Conservation (phyloP, 2,888 invertebrate species). For the Agrotis clavis region DNA sequence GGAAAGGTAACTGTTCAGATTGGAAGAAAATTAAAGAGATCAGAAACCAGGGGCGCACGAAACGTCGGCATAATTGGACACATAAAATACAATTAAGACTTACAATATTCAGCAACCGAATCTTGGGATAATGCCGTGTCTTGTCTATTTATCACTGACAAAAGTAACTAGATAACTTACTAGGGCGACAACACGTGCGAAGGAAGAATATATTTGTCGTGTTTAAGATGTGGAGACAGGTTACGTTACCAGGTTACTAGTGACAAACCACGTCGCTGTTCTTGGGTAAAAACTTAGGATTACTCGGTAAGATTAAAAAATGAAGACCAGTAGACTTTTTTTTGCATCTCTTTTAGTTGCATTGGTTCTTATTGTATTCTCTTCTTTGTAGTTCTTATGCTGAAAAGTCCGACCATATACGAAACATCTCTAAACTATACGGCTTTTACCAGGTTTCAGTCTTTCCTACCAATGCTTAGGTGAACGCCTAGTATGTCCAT, state of each 20-base stretch:
- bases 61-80: slow-evolving; percentile 68
- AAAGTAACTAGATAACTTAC: slow-evolving; percentile 78
- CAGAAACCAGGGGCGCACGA: slow-evolving; percentile 39
- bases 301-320: neutral
- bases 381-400: too few species aligned
- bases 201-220: slow-evolving; percentile 72
- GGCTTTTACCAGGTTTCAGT: too few species aligned
- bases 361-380: neutral
- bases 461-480: too few species aligned
- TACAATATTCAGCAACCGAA: slow-evolving; percentile 71
- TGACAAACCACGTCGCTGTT: slow-evolving; percentile 14
- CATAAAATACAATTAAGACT: slow-evolving; percentile 71
- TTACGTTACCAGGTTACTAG: slow-evolving; percentile 61
- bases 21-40: slow-evolving; percentile 60
- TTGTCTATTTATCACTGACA: slow-evolving; percentile 77
- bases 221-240: slow-evolving; percentile 68
- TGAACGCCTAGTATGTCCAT: neutral
- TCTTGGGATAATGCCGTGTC: slow-evolving; percentile 72
- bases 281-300: neutral
- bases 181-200: slow-evolving; percentile 69
- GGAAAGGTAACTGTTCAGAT: slow-evolving; percentile 51
- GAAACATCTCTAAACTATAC: too few species aligned
- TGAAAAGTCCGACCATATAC: too few species aligned
- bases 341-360: neutral
- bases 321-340: too few species aligned